These are phyloP conservation scores for Columba janthina DNA, from an alignment of 2,113 vertebrate genomes.

Conservation along the genomic window DNA sequence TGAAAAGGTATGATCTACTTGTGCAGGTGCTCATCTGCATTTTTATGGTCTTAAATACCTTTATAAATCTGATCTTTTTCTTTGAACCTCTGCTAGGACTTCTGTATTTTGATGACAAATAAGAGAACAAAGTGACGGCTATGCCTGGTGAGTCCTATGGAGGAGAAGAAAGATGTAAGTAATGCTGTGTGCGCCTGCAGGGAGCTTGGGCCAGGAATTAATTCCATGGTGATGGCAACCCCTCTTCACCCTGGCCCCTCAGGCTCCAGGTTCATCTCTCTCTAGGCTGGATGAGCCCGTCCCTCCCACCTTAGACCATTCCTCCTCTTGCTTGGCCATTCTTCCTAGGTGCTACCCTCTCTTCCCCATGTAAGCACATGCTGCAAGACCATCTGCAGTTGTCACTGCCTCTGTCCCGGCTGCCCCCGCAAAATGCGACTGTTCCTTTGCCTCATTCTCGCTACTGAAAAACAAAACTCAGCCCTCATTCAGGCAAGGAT, in stretches of 20 bases:
- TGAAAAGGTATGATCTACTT: neutral
- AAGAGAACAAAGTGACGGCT: neutral
- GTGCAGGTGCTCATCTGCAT: conserved; percentile 1
- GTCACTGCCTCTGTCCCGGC: neutral
- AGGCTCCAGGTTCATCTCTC: neutral
- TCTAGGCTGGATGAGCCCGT: neutral
- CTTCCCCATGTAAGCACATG: rapidly evolving
- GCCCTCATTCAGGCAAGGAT: neutral
- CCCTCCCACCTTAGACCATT: neutral
- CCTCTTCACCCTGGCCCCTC: neutral
- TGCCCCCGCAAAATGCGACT: neutral
- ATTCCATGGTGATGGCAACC: neutral
- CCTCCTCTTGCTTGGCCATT: neutral
- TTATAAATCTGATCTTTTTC: neutral
- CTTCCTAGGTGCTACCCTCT: neutral
- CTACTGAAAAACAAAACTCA: neutral
- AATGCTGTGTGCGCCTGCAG: neutral
- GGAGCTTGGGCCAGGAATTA: neutral
- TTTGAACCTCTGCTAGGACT: neutral
- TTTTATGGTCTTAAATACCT: neutral
- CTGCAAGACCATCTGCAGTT: neutral
- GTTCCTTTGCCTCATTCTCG: neutral
- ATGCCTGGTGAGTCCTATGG: neutral
- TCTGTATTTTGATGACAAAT: neutral
- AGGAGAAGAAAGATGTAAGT: neutral